Base-by-base conservation (phyloP, 2,113 vertebrate genomes). In the Callithrix jacchus region DNA sequence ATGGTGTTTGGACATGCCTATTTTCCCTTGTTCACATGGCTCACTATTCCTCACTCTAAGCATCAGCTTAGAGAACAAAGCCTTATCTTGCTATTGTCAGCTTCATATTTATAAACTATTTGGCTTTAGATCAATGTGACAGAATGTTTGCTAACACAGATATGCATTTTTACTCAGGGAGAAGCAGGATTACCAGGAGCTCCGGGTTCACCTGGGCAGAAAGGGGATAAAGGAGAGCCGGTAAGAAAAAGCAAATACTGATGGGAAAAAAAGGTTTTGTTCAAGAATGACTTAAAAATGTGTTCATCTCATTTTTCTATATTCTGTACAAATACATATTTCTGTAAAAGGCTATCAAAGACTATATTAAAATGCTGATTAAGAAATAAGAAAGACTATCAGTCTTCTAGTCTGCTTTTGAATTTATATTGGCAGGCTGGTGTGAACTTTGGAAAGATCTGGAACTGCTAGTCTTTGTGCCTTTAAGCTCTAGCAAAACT, bases 221-320 rank as follows among this genome's bases (percentile, higher is more conserved):
- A 99, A 93, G 99, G 99, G 23, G 96, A 98, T 30, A 98, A 98
- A 98, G 99, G 99, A 97, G 98, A 99, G 90, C 99, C 98, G 99
- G 99, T 99, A 99, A 98, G 97, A 76, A 87, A 90, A 9, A 23
- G 3, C 20, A 0, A 37, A n/a, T 5, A 21, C 52, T 91, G 14
- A 30, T 87, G 17, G 11, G 30, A 2, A 52, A 45, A 11, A 70
- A 71, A 81, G 12, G 3, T 35, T 84, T 77, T 77, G 30, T 86
- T 80, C 10, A 87, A 66, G 89, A 47, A 3, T 82, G n/a, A 88
- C 71, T 88, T 79, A 7, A 89, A 87, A 88, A 56, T 89, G 1
- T 18, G 9, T 86, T 5, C 7, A 3, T 68, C 12, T 94, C 87
- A 42, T 85, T 61, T 58, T 88, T 40, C 49, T 71, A 6, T 73